Conservation (phyloP, 1,140 invertebrate species). For the Drosophila tropicalis region DNA sequence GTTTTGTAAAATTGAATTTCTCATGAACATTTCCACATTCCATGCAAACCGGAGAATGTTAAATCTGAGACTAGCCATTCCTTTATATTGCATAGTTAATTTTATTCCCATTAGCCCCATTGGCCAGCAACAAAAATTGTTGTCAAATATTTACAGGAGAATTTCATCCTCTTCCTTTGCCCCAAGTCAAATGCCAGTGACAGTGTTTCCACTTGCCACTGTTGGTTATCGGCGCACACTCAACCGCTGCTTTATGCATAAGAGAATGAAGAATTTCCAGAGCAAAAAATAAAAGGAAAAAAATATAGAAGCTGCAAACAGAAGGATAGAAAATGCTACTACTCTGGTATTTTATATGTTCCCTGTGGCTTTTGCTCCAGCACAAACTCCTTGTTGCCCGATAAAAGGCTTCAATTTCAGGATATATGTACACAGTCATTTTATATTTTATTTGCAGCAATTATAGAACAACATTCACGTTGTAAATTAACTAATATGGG, state of each 20-base stretch:
- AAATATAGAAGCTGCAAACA: constrained; percentile 42
- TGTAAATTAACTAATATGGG: background rate
- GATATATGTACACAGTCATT: background rate
- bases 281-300: background rate
- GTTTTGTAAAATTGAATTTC: constrained; percentile 18
- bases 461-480: background rate
- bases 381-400: background rate
- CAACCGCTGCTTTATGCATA: background rate
- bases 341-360: constrained; percentile 2
- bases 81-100: constrained; percentile 46
- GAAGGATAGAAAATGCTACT: background rate
- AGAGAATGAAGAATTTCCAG: constrained; percentile 37
- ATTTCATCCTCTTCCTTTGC: background rate
- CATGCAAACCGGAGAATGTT: constrained; percentile 2
- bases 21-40: constrained; percentile 23
- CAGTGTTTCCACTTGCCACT: background rate
- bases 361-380: background rate
- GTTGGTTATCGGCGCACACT: background rate
- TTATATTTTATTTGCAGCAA: constrained; percentile 1
- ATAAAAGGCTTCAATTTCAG: constrained; percentile 5
- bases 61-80: background rate
- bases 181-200: constrained; percentile 32
- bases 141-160: constrained; percentile 1
- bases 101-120: constrained; percentile 37
- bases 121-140: constrained; percentile 40